Percentiles rank a stretch among this genome's conserved stretches.
Evolutionary conservation across 1,140 invertebrate species (phyloP).

Genomic region (Rhagoletis zephyria): DNA sequence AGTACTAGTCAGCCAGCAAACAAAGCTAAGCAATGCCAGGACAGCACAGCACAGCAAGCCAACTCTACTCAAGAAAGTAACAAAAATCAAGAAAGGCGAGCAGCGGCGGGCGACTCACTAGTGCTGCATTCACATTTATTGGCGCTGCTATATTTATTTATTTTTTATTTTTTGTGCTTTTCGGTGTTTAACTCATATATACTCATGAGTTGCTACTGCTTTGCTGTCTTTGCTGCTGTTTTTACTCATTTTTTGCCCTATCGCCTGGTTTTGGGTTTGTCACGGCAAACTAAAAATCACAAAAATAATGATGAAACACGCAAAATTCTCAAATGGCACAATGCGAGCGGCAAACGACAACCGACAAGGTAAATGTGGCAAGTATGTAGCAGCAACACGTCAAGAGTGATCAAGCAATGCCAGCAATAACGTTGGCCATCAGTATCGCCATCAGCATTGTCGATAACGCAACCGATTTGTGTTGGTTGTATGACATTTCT

Average conservation of each 20-base stretch:
- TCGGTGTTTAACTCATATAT: neutral
- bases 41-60: neutral
- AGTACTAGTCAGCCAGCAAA: neutral
- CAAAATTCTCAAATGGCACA: constrained; percentile 29
- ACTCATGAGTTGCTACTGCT: constrained; percentile 37
- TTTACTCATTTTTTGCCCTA: neutral
- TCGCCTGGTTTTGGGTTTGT: constrained; percentile 29
- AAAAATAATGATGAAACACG: constrained; percentile 52
- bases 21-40: constrained; percentile 2
- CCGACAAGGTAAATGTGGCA: neutral
- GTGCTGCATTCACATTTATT: constrained; percentile 53
- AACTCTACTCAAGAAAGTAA: constrained; percentile 15
- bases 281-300: constrained; percentile 41
- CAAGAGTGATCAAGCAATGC: neutral
- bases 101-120: neutral
- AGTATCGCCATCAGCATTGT: neutral
- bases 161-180: neutral
- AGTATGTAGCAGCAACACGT: neutral
- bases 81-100: constrained; percentile 23
- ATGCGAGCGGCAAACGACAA: neutral
- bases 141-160: constrained; percentile 6
- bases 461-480: neutral
- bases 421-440: neutral
- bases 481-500: constrained; percentile 15
- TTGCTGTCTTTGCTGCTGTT: neutral